phyloP scores from a whole-genome alignment of 2,888 invertebrate species.

The Clistopyga incitator region DNA sequence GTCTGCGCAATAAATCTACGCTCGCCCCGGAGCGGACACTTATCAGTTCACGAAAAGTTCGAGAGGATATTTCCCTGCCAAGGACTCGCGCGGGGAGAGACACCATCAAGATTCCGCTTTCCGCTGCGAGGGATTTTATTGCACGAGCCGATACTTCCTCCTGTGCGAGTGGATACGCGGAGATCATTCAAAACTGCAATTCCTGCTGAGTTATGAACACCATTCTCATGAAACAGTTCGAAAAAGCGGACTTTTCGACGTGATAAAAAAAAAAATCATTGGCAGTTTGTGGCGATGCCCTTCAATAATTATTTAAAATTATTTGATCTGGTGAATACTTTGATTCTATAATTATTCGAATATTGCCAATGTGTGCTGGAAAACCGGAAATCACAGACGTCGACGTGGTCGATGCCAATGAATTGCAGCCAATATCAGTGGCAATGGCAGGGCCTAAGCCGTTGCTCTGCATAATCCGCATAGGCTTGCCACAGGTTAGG shows the following conservation, averaged over 20 bases:
- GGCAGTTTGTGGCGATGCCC: too few species aligned
- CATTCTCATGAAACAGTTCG: too few species aligned
- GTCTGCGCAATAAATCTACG: constrained; percentile 79
- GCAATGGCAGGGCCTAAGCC: constrained; percentile 75
- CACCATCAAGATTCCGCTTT: constrained; percentile 4
- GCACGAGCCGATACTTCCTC: neutral
- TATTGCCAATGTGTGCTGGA: constrained; percentile 30
- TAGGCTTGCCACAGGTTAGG: constrained; percentile 63
- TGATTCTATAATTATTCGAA: neutral
- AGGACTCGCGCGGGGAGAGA: constrained; percentile 27
- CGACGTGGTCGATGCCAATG: constrained; percentile 46
- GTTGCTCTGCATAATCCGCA: constrained; percentile 77
- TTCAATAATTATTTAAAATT: too few species aligned
- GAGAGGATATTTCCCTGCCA: constrained; percentile 56
- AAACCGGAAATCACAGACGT: neutral
- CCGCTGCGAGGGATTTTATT: constrained; percentile 14
- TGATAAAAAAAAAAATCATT: too few species aligned
- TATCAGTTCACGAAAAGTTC: constrained; percentile 77
- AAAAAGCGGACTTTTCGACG: too few species aligned
- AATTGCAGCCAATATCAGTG: constrained; percentile 34
- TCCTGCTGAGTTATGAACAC: neutral
- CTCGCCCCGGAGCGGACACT: constrained; percentile 82
- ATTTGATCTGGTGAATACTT: neutral
- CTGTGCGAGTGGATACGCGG: neutral
- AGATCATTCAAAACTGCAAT: neutral